Evolutionary conservation across 1,140 invertebrate species (phyloP).

Genomic region (Bombus pascuorum): DNA sequence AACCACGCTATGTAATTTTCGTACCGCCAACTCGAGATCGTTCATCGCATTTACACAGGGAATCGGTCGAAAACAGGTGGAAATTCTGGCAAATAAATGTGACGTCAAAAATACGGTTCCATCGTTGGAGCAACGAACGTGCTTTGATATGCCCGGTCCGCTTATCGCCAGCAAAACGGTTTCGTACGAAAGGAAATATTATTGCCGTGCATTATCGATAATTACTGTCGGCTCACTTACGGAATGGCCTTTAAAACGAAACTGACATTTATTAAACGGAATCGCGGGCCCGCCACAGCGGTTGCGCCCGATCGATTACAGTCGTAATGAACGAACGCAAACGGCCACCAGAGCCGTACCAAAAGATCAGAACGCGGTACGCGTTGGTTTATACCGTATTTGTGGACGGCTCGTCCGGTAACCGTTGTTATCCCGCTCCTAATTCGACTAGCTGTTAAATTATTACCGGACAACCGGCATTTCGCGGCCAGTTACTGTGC

Average conservation of each 20-base stretch:
- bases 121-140: not conserved
- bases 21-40: not conserved
- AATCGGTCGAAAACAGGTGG: not conserved
- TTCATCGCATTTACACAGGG: not conserved
- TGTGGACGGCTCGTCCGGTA: constrained; percentile 69
- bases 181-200: constrained; percentile 39
- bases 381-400: constrained; percentile 55
- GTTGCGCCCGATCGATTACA: constrained; percentile 65
- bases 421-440: constrained; percentile 69
- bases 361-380: constrained; percentile 55
- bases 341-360: constrained; percentile 39
- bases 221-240: constrained; percentile 62
- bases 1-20: not conserved
- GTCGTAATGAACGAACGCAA: constrained; percentile 60
- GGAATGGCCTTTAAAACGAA: constrained; percentile 60
- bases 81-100: not conserved
- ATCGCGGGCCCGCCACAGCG: constrained; percentile 48
- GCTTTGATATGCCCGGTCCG: not conserved
- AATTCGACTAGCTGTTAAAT: constrained; percentile 76
- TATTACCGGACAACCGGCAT: constrained; percentile 72
- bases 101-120: not conserved
- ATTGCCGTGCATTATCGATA: constrained; percentile 57
- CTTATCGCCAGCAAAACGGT: constrained; percentile 30
- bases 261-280: constrained; percentile 70
- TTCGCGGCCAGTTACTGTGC: constrained; percentile 62